Conservation (phyloP, 2,113 vertebrate species). For the Nibea coibor region DNA sequence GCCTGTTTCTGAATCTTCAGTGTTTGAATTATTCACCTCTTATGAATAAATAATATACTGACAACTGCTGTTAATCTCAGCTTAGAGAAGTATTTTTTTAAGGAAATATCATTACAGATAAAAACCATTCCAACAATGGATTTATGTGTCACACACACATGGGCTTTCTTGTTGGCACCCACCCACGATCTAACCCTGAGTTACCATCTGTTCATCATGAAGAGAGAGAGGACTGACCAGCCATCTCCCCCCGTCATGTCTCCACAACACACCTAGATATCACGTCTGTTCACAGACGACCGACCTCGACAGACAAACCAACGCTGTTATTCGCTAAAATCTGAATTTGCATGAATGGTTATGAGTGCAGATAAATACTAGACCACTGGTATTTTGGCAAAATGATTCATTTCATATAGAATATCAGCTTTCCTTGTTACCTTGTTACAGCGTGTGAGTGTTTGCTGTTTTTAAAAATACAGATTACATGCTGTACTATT, state of each 20-base stretch:
- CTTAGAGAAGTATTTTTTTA: neutral
- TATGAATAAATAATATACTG: slow-evolving; percentile 16
- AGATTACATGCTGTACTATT: neutral
- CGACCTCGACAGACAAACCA: slow-evolving; percentile 42
- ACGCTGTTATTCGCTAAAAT: slow-evolving; percentile 4
- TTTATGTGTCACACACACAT: slow-evolving; percentile 63
- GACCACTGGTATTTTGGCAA: neutral
- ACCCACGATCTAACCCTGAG: slow-evolving; percentile 77
- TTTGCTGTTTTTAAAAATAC: neutral
- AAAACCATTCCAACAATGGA: slow-evolving; percentile 52
- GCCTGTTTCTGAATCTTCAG: neutral
- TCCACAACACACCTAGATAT: slow-evolving; percentile 71
- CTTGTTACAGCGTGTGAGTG: neutral
- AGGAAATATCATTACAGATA: slow-evolving; percentile 22
- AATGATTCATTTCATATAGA: neutral
- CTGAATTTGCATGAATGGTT: neutral
- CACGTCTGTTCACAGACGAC: slow-evolving; percentile 58
- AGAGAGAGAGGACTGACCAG: slow-evolving; percentile 71
- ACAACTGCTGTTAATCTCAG: slow-evolving; percentile 5
- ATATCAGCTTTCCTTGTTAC: neutral
- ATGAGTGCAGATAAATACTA: neutral
- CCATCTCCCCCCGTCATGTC: slow-evolving; percentile 66
- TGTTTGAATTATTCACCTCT: slow-evolving; percentile 13
- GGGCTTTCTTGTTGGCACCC: slow-evolving; percentile 75
- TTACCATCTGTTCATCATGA: slow-evolving; percentile 83